Base-by-base conservation (phyloP, 2,797 vertebrate genomes). In the Thamnophis elegans region DNA sequence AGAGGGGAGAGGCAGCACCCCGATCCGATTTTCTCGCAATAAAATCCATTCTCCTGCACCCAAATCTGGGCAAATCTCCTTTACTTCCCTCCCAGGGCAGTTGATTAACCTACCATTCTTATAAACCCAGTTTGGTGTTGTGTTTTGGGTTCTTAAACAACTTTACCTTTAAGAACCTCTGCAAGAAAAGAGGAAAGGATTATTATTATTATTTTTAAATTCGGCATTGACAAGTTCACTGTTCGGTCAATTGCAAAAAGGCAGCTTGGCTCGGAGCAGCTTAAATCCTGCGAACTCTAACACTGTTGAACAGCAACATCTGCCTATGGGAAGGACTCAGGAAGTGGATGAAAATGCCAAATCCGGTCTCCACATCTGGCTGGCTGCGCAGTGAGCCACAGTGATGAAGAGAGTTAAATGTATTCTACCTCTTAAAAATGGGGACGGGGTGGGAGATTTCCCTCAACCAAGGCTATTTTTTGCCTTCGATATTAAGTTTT, bases 1-100 rank as follows among this genome's bases (percentile, higher is more conserved):
- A 12, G 53, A 25, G 54, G 18, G 54, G 54, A 9, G 14, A 0
- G 3, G 0, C 0, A 36, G 56, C 56, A 2, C 8, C 8, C 0
- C 0, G 4, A 73, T 88, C 4, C 0, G 0, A 92, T 2, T 32
- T 32, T 85, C 26, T 47, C 5, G 42, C 5, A n/a, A 91, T 56
- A 73, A 73, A 59, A 73, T 51, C 12, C 5, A 86, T 78, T 78
- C 32, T 20, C 32, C 68, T 22, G 32, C 16, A 42, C 8, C 18
- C 32, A 78, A 78, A 73, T 32, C 32, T 36, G 68, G 32, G 32
- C 22, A 60, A 87, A 47, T 28, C 7, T 11, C 3, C 60, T 60
- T 60, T 14, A 60, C 22, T 28, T 26, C 25, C 36, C 7, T 14
- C n/a, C 54, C 4, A 26, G 16, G 14, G 26, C 3, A 86, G 11